Evolutionary conservation across 2,888 invertebrate genomes (phyloP), one percentile per base, ranked within the genome.

Genomic region (Ypsolopha sequella): DNA sequence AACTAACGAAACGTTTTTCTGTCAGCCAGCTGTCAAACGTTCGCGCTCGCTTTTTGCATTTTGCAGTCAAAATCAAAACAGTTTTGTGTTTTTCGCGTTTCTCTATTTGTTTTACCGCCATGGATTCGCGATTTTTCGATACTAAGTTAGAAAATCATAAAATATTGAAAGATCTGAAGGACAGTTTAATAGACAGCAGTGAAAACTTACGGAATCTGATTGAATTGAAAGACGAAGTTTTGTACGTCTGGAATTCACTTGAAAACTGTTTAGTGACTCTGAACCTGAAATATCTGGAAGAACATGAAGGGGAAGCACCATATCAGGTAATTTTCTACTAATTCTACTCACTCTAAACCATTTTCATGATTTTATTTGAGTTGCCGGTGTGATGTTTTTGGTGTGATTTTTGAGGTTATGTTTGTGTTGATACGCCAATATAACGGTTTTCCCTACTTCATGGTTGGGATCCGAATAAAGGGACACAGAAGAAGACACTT

Each of bases 221-320:
- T 35, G 89, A 89, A 60, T 86, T 91, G 51, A 88, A 88, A 54
- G 91, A 92, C 59, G 90, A 91, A 70, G 88, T 91, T 59, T 74
- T 92, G 52, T 93, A 90, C 64, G 85, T 89, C 60, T 93, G 92
- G 93, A 89, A 91, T 65, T 82, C 88, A 1, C 74, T 85, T 52
- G 90, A 91, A 68, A 89, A 88, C 65, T 91, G 91, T 70, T 82
- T 92, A 55, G 77, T 90, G 60, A 86, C 90, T 54, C 73, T 92
- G 56, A 91, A 92, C 68, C 60, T 91, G 56, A 85, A 79, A 67
- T 68, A 80, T 67, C 62, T 87, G 64, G 73, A 88, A 66, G 78
- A 78, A 63, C 66, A 78, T 58, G 75, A 70, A 36, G 87, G 88
- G 52, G 84, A 88, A 52, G 80, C 89, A 44, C 75, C 84, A 34